Evolutionary conservation across 23 tunicate genomes (phyloP), one percentile per base, ranked within the genome.

Genomic region (Ciona savignyi): DNA sequence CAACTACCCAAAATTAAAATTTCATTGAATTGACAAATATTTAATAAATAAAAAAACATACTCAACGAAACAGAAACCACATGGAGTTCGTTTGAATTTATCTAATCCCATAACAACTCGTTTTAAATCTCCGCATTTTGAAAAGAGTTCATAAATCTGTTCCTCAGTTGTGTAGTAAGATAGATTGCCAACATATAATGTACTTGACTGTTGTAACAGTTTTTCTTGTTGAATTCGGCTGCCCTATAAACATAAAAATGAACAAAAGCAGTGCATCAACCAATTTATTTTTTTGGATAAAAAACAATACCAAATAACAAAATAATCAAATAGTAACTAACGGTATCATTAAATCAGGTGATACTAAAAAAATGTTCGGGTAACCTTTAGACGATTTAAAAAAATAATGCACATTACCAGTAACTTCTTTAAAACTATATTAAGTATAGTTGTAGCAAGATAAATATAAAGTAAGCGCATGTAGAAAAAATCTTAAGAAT

Each of bases 21-120:
- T 19, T 20, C 26, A 65, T 11, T 20, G 11, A 22, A n/a, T 25
- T 19, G 24, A 65, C 22, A 22, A 24, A 26, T 19, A 77, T 62
- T 85, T 80, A 42, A 15, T 42, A 6, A 42, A 6, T 42, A 6
- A 63, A 63, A 63, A 27, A 66, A 77, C 97, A 79, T 61, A 95
- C 93, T 95, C 99, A 62, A 88, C 99, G 76, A 95, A 95, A 71
- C 99, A 95, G 66, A 95, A 95, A 23, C 99, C 99, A 74, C 99
- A 95, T 6, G 99, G 99, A 25, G 99, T 95, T 51, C 87, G 81
- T 65, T 84, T 88, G 63, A 64, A 85, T 70, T 95, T 95, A 48
- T 95, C 99, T 30, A 95, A 68, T 1, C 99, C 99, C 99, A 95
- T 95, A 25, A 95, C 82, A 60, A 95, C 86, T 23, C 99, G 73